Conservation (phyloP, 2,888 invertebrate species). For the Stenotaenia linearis region DNA sequence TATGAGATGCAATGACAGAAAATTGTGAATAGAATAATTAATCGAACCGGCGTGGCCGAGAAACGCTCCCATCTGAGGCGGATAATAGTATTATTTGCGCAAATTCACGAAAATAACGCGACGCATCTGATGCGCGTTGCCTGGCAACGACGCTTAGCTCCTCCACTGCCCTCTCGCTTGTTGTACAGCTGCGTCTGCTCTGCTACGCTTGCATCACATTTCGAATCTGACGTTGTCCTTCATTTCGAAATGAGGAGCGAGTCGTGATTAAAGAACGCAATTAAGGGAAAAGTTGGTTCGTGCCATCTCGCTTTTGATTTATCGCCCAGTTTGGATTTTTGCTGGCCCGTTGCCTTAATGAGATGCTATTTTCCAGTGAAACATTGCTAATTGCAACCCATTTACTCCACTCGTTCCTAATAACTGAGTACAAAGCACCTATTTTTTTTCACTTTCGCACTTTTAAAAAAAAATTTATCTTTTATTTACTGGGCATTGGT, state of each 20-base stretch:
- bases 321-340: constrained; percentile 12
- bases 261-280: constrained; percentile 15
- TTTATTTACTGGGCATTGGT: not conserved
- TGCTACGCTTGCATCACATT: not conserved
- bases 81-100: constrained; percentile 19
- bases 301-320: constrained; percentile 29
- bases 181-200: constrained; percentile 1
- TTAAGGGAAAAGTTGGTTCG: constrained; percentile 11
- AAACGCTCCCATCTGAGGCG: not conserved
- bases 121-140: constrained; percentile 1
- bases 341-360: constrained; percentile 15
- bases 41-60: not conserved
- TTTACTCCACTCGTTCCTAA: constrained; percentile 27
- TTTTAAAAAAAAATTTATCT: not conserved
- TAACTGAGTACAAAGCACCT: not conserved
- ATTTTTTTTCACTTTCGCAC: not conserved
- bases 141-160: not conserved
- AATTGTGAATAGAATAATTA: constrained; percentile 15
- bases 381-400: constrained; percentile 31
- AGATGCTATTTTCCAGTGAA: constrained; percentile 30
- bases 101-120: constrained; percentile 4
- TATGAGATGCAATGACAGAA: constrained; percentile 4
- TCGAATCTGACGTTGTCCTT: constrained; percentile 8
- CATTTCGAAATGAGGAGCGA: constrained; percentile 11
- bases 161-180: not conserved